Conservation (phyloP, 2,797 vertebrate genomes). For the Enteromius thamalakanensis region DNA sequence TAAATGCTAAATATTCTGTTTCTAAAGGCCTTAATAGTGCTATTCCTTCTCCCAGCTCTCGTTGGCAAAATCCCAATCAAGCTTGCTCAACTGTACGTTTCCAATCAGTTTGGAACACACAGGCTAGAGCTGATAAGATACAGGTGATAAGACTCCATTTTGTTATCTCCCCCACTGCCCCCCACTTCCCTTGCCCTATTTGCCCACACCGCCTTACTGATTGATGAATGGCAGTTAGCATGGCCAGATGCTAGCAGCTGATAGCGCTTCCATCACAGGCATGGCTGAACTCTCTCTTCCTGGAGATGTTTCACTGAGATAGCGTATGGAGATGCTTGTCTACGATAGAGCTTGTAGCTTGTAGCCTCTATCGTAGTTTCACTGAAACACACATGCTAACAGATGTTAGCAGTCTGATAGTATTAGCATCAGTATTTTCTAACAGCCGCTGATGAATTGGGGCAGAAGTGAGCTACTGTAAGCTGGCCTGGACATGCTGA, state of each 20-base stretch:
- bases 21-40: neutral
- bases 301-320: slow-evolving; percentile 35
- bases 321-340: slow-evolving; percentile 20
- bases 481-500: slow-evolving; percentile 2
- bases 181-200: slow-evolving; percentile 16
- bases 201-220: slow-evolving; percentile 18
- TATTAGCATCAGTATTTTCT: slow-evolving; percentile 35
- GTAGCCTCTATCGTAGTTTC: neutral
- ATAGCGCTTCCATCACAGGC: slow-evolving; percentile 46
- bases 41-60: neutral
- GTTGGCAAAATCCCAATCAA: neutral
- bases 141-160: slow-evolving; percentile 43
- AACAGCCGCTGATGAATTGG: slow-evolving; percentile 26
- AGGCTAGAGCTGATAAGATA: slow-evolving; percentile 41
- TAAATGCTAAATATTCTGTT: neutral
- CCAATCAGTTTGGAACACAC: slow-evolving; percentile 47
- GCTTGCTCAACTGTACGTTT: slow-evolving; percentile 35
- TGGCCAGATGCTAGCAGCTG: slow-evolving; percentile 53
- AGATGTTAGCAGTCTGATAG: slow-evolving; percentile 36
- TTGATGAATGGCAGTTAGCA: slow-evolving; percentile 51
- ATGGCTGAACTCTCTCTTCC: slow-evolving; percentile 38
- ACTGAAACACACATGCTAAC: slow-evolving; percentile 26
- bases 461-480: slow-evolving; percentile 23
- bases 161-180: slow-evolving; percentile 25
- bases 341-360: slow-evolving; percentile 23